Evolutionary conservation across 2,113 vertebrate genomes (phyloP), one percentile per base, ranked within the genome.

Genomic region (Sarotherodon lohbergeri): DNA sequence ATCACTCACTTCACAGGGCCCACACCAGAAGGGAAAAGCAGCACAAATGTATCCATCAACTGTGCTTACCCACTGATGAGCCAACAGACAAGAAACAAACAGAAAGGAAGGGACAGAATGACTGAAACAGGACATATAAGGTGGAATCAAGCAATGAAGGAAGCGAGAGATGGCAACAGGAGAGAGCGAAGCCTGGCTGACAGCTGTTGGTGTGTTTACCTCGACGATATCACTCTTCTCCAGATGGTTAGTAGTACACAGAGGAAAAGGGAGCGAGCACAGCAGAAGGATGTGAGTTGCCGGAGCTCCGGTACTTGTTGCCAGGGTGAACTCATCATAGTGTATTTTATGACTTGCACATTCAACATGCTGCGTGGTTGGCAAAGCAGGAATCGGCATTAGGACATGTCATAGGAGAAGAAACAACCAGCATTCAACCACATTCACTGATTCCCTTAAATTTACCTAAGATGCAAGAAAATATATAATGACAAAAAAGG

Each of bases 121-220:
- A 85, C 52, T 52, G 85, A 88, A 90, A 81, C 86, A 86, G 83
- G 76, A 84, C 82, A 87, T 63, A 87, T 55, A 32, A 59, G 76
- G 66, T 94, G 78, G 68, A 90, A 90, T 81, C 82, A 56, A 93
- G 91, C 82, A 80, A 93, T 88, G 88, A 90, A 86, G 54, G 66
- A 63, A 88, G 63, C 73, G 61, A 90, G 71, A 73, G 86, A 90
- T 80, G 89, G 82, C 10, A 56, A 81, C 10, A 81, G 82, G 54
- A 88, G 52, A 48, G 57, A 81, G 50, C 50, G 61, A 81, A 89
- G 90, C 86, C 86, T 90, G 87, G 90, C 80, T 91, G 90, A 94
- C 95, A 96, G 93, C 93, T 95, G 95, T 91, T 92, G 91, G 86
- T 93, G 89, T 96, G 94, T 96, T 96, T 95, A 95, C 93, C 90